These are phyloP conservation scores for Caenorhabditis briggsae DNA, from an alignment of 1,140 invertebrate genomes.

Conservation along the genomic window DNA sequence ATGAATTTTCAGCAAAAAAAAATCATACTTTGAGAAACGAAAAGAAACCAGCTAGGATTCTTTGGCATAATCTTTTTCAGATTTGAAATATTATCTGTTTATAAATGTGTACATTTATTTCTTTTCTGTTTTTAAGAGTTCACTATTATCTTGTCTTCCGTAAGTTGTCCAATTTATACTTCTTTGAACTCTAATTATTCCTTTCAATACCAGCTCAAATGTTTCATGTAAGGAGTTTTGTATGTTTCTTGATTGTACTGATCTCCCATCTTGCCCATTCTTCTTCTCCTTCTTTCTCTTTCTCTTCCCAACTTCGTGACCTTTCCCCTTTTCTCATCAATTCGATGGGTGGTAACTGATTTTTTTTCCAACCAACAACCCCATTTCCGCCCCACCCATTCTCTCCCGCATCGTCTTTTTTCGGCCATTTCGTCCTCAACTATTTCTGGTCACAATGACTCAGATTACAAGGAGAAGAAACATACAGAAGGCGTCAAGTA, in stretches of 20 bases:
- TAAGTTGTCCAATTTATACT: too few relatives aligned
- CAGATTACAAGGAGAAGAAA: not conserved
- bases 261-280: slow-evolving; percentile 1
- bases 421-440: not conserved
- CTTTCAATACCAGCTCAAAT: too few relatives aligned
- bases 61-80: too few relatives aligned
- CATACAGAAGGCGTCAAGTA: slow-evolving; percentile 42
- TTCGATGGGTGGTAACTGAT: not conserved
- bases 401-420: slow-evolving; percentile 14
- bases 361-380: not conserved
- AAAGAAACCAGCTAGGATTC: too few relatives aligned
- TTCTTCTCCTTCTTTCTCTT: not conserved
- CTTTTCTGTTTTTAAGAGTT: too few relatives aligned
- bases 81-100: too few relatives aligned
- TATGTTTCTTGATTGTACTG: not conserved
- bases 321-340: slow-evolving; percentile 18
- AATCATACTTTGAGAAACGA: too few relatives aligned
- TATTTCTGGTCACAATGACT: slow-evolving; percentile 41
- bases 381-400: slow-evolving; percentile 27
- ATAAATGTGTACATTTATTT: too few relatives aligned
- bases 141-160: too few relatives aligned
- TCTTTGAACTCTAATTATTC: too few relatives aligned
- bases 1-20: too few relatives aligned
- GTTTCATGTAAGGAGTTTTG: too few relatives aligned
- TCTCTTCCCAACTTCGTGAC: not conserved